Evolutionary conservation across 2,113 vertebrate genomes (phyloP).

Genomic region (Vidua chalybeata): DNA sequence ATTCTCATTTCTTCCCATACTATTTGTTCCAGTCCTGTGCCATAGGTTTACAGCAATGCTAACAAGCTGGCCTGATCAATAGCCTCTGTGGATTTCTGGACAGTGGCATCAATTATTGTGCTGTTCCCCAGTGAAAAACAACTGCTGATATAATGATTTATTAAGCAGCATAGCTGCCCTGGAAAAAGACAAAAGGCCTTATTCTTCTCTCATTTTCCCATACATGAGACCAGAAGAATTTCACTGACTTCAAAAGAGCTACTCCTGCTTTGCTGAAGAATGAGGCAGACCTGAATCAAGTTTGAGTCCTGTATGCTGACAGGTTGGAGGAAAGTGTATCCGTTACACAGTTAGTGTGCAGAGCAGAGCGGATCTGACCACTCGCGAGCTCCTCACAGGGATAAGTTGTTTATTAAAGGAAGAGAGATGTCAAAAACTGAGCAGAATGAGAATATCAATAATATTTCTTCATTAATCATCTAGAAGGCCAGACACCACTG

Average conservation of each 20-base stretch:
- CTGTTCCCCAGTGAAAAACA: background rate
- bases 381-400: background rate
- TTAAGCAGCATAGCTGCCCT: conserved; percentile 20
- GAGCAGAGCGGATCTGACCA: background rate
- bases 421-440: conserved; percentile 12
- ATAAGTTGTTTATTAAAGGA: background rate
- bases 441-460: conserved; percentile 26
- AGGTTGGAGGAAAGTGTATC: background rate
- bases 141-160: conserved; percentile 65
- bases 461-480: conserved; percentile 40
- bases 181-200: conserved; percentile 39
- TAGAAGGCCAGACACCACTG: background rate
- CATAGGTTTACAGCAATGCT: background rate
- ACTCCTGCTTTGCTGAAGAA: background rate
- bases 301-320: conserved; percentile 1
- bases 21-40: background rate
- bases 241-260: conserved; percentile 35
- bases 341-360: background rate
- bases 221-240: conserved; percentile 37
- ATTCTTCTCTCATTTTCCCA: conserved; percentile 41
- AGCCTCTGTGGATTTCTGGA: background rate
- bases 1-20: background rate
- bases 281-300: background rate
- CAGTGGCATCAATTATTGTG: conserved; percentile 6
- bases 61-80: background rate